Conservation (phyloP, 2,888 invertebrate genomes). For the Scaptomyza caliginosa region DNA sequence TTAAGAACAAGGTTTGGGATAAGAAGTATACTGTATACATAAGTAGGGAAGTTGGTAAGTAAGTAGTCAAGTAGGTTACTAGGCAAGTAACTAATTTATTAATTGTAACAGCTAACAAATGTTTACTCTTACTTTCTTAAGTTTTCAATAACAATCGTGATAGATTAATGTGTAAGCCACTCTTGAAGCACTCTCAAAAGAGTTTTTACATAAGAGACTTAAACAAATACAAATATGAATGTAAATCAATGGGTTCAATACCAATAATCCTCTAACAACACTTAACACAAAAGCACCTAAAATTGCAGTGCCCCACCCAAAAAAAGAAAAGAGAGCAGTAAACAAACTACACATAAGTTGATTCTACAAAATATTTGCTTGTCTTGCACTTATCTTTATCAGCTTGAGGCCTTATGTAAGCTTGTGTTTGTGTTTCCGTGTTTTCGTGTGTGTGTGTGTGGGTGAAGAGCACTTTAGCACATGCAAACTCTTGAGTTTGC, state of each 20-base stretch:
- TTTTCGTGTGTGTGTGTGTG: constrained; percentile 1
- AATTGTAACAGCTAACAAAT: too few species aligned
- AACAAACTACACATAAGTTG: constrained; percentile 48
- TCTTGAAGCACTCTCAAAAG: not conserved
- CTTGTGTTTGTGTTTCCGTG: not conserved
- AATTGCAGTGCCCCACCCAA: constrained; percentile 19
- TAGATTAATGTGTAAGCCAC: too few species aligned
- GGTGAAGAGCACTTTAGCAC: constrained; percentile 13
- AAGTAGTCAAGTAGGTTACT: not conserved
- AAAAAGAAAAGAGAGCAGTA: constrained; percentile 32
- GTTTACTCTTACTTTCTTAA: too few species aligned
- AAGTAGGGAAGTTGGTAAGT: not conserved
- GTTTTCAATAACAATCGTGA: too few species aligned
- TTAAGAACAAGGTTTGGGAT: too few species aligned
- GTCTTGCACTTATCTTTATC: constrained; percentile 60
- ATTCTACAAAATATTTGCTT: constrained; percentile 58
- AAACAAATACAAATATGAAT: not conserved
- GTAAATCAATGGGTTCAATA: constrained; percentile 5
- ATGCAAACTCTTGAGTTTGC: constrained; percentile 40
- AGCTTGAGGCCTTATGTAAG: constrained; percentile 23
- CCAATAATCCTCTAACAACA: constrained; percentile 38
- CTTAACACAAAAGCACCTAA: constrained; percentile 31
- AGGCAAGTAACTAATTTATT: not conserved
- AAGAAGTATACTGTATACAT: too few species aligned
- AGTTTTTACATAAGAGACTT: not conserved